Evolutionary conservation across 2,113 vertebrate genomes (phyloP).

Genomic region (Abramis brama): DNA sequence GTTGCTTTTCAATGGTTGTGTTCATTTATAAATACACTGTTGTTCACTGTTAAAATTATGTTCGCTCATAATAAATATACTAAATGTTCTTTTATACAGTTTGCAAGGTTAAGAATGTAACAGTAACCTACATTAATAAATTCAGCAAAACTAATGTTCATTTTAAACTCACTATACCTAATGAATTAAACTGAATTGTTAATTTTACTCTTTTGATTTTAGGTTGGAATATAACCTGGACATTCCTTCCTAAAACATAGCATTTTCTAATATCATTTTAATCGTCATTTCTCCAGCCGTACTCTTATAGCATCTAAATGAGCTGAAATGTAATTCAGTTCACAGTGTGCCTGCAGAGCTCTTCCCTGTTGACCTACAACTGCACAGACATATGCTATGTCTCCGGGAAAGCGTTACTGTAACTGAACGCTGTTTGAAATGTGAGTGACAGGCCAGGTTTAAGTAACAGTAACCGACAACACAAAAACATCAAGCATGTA

Average conservation of each 20-base stretch:
- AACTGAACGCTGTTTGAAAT: not conserved
- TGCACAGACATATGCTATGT: not conserved
- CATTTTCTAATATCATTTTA: not conserved
- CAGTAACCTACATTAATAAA: not conserved
- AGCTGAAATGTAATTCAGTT: conserved; percentile 5
- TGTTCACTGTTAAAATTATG: not conserved
- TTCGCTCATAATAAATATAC: too few relatives aligned
- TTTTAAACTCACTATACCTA: not conserved
- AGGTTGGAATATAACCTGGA: not conserved
- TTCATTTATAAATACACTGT: not conserved
- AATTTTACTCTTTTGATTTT: not conserved
- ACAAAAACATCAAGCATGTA: conserved; percentile 7
- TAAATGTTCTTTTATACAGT: not conserved
- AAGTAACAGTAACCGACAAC: conserved; percentile 17
- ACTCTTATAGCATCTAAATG: not conserved
- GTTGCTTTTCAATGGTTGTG: not conserved
- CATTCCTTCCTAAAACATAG: not conserved
- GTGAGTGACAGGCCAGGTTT: conserved; percentile 34
- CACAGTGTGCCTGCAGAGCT: not conserved
- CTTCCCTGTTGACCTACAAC: conserved; percentile 8
- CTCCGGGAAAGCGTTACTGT: conserved; percentile 16
- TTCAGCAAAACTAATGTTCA: not conserved
- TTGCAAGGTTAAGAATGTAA: not conserved
- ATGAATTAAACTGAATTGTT: not conserved
- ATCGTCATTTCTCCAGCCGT: not conserved